Evolutionary conservation across 2,888 invertebrate species (phyloP).

Genomic region (Drosophila kokeensis): DNA sequence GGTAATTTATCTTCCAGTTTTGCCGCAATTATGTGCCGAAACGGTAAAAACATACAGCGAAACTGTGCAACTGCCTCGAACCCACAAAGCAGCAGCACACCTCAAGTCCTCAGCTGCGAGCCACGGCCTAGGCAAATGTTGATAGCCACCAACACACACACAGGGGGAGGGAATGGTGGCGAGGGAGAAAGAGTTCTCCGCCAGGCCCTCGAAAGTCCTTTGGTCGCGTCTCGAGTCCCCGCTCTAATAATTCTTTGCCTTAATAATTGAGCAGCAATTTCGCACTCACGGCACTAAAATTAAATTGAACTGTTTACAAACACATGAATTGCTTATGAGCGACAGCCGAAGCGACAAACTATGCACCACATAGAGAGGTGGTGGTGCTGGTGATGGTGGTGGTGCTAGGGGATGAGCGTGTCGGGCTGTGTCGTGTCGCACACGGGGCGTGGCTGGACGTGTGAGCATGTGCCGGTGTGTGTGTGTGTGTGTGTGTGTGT

Average conservation of each 20-base stretch:
- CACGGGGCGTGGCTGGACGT: constrained; percentile 37
- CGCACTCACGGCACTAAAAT: constrained; percentile 79
- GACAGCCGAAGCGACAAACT: constrained; percentile 55
- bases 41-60: constrained; percentile 47
- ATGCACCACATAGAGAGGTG: constrained; percentile 16
- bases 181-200: neutral
- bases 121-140: constrained; percentile 30
- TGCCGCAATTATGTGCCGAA: constrained; percentile 77
- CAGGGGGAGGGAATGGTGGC: neutral
- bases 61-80: constrained; percentile 12
- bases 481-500: constrained; percentile 25
- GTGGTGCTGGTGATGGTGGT: neutral
- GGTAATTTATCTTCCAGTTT: constrained; percentile 79
- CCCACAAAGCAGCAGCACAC: constrained; percentile 5
- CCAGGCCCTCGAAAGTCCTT: constrained; percentile 9
- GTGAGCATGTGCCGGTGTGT: constrained; percentile 6
- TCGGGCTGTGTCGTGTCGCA: constrained; percentile 57
- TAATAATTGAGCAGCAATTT: constrained; percentile 80
- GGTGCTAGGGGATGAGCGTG: constrained; percentile 51
- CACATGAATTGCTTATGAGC: constrained; percentile 81
- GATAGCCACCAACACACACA: constrained; percentile 8
- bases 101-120: constrained; percentile 2
- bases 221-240: constrained; percentile 20
- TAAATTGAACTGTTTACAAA: constrained; percentile 81
- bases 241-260: constrained; percentile 73